Conservation (phyloP, 2,888 invertebrate genomes). For the Carpatolechia fugitivella region DNA sequence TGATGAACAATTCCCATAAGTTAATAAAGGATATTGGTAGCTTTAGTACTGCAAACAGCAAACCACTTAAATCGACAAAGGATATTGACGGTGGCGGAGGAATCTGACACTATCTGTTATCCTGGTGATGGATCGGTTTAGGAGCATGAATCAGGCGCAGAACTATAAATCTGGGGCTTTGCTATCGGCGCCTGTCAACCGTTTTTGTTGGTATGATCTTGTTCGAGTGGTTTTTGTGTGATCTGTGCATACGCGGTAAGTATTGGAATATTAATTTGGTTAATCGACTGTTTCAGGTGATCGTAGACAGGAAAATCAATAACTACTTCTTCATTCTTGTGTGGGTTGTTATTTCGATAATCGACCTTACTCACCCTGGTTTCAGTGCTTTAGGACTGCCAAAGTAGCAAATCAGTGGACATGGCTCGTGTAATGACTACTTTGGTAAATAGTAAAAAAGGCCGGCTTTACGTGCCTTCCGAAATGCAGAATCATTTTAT, state of each 20-base stretch:
- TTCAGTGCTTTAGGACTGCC: too few species aligned
- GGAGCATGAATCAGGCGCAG: constrained; percentile 45
- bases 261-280: background rate
- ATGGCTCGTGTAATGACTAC: too few species aligned
- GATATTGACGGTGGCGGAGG: constrained; percentile 22
- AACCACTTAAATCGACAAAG: constrained; percentile 7
- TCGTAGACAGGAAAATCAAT: too few species aligned
- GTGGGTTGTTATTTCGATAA: too few species aligned
- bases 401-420: too few species aligned
- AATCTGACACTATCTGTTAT: constrained; percentile 42
- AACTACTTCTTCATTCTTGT: too few species aligned
- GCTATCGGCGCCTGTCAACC: constrained; percentile 33
- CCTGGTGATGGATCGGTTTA: constrained; percentile 43
- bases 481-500: too few species aligned
- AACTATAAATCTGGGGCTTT: constrained; percentile 41
- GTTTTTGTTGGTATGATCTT: constrained; percentile 29
- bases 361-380: too few species aligned
- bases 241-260: background rate
- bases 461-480: too few species aligned
- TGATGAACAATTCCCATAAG: too few species aligned
- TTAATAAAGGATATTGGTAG: too few species aligned
- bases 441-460: too few species aligned
- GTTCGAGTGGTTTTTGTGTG: constrained; percentile 1
- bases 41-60: background rate
- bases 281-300: background rate